Percentiles rank a stretch among this genome's conserved stretches.
These are phyloP conservation scores for Zaprionus ghesquierei DNA, from an alignment of 1,140 invertebrate species.

Conservation along the genomic window DNA sequence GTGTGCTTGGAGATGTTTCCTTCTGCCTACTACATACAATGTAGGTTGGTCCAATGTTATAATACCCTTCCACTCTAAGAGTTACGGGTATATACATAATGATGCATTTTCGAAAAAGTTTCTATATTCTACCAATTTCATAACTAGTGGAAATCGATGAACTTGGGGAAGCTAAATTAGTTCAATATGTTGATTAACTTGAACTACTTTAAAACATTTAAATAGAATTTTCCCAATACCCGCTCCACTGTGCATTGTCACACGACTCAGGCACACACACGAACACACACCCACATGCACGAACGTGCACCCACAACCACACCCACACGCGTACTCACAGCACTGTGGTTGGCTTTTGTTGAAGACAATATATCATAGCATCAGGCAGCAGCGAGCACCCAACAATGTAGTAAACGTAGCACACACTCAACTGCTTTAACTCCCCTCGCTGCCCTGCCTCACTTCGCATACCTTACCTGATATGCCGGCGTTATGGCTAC, in stretches of 20 bases:
- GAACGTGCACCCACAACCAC: constrained; percentile 19
- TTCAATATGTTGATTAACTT: neutral
- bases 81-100: no score
- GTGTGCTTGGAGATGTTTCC: no score
- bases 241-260: constrained; percentile 25
- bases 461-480: constrained; percentile 3
- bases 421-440: constrained; percentile 9
- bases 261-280: constrained; percentile 15
- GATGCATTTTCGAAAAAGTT: neutral
- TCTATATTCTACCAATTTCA: neutral
- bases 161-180: neutral
- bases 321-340: constrained; percentile 30
- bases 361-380: constrained; percentile 80
- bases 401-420: constrained; percentile 45
- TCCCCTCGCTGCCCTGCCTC: neutral
- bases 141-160: no score
- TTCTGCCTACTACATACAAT: no score
- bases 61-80: no score
- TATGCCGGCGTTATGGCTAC: constrained; percentile 43
- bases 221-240: neutral
- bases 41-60: no score
- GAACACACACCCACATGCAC: constrained; percentile 1
- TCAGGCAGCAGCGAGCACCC: constrained; percentile 46
- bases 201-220: neutral
- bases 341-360: constrained; percentile 76